phyloP scores from a whole-genome alignment of 2,888 invertebrate genomes.

The Zelleria hepariella region DNA sequence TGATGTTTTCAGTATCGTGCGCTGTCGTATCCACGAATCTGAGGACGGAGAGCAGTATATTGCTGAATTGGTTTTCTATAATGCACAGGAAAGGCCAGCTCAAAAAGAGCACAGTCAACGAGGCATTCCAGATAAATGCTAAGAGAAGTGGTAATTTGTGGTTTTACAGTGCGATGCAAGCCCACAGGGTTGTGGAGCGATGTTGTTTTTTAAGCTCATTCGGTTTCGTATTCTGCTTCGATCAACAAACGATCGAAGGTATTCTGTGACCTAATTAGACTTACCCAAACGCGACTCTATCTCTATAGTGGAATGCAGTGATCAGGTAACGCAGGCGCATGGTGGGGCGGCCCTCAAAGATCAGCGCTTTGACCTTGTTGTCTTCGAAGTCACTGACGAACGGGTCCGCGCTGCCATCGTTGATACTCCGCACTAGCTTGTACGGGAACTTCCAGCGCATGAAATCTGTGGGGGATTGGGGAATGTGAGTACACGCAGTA shows the following conservation, averaged over 20 bases:
- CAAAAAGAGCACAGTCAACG: no score
- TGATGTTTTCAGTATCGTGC: slow-evolving; percentile 74
- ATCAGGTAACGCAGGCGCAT: slow-evolving; percentile 89
- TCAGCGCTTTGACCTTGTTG: slow-evolving; percentile 90
- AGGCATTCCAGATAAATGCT: no score
- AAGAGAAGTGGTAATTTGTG: no score
- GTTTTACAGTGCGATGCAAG: no score
- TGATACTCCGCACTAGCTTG: slow-evolving; percentile 79
- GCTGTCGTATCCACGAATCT: slow-evolving; percentile 78
- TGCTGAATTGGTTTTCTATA: neutral
- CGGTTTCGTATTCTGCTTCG: no score
- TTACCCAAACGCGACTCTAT: slow-evolving; percentile 89
- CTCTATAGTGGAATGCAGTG: slow-evolving; percentile 88
- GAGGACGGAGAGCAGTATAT: slow-evolving; percentile 10
- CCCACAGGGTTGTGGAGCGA: no score
- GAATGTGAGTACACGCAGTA: neutral
- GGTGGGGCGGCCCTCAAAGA: slow-evolving; percentile 84
- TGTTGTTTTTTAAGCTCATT: no score
- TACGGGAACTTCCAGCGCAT: slow-evolving; percentile 89
- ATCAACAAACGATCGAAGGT: no score
- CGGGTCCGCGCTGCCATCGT: slow-evolving; percentile 78
- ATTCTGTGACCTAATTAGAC: no score
- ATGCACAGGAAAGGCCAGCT: no score
- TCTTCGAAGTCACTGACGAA: slow-evolving; percentile 93
- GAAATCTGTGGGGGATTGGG: slow-evolving; percentile 75